phyloP scores from a whole-genome alignment of 2,888 invertebrate species.

The Erebia epiphron region DNA sequence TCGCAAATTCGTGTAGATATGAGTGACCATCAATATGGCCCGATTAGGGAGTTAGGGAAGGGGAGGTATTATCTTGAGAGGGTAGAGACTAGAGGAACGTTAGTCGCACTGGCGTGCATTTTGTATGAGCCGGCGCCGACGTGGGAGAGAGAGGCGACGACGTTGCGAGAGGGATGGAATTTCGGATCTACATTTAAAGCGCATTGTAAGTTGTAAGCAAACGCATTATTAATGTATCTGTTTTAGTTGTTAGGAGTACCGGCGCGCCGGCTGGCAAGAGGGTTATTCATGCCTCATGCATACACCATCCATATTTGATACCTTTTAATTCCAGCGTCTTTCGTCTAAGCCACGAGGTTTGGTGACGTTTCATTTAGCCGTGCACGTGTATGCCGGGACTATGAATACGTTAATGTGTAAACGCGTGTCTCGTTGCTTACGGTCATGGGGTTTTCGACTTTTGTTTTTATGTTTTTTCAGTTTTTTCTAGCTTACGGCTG shows the following conservation, averaged over 20 bases:
- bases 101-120: conserved; percentile 72
- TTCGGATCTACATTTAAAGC: conserved; percentile 81
- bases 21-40: conserved; percentile 54
- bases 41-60: conserved; percentile 46
- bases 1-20: conserved; percentile 37
- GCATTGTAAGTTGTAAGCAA: conserved; percentile 83
- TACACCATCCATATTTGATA: conserved; percentile 78
- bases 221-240: conserved; percentile 81
- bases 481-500: neutral
- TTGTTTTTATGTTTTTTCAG: neutral
- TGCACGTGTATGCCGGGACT: conserved; percentile 41
- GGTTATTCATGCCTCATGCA: conserved; percentile 78
- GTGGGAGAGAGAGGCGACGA: conserved; percentile 53
- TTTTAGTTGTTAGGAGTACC: conserved; percentile 78
- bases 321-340: conserved; percentile 80
- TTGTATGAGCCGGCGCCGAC: conserved; percentile 68
- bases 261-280: conserved; percentile 70
- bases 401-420: conserved; percentile 45
- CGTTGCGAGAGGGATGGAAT: conserved; percentile 56
- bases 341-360: conserved; percentile 52
- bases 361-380: conserved; percentile 53
- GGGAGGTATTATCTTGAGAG: conserved; percentile 72
- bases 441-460: conserved; percentile 18
- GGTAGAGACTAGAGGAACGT: conserved; percentile 59
- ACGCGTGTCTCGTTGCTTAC: conserved; percentile 22